Conservation (phyloP, 2,113 vertebrate genomes). For the Gadus chalcogrammus region DNA sequence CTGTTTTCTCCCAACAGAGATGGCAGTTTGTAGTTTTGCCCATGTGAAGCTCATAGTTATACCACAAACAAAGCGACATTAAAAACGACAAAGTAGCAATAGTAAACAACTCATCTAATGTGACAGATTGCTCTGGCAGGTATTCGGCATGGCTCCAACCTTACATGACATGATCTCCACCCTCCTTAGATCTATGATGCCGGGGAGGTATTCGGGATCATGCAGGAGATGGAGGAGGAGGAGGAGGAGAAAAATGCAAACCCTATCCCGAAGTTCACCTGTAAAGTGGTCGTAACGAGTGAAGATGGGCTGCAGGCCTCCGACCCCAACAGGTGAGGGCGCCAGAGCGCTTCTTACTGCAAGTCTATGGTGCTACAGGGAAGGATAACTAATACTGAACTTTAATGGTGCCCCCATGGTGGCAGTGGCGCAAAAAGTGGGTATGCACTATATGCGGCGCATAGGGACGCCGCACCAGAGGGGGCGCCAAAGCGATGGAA, state of each 20-base stretch:
- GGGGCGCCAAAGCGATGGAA: too few species aligned
- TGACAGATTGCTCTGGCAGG: not conserved
- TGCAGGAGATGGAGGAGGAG: constrained; percentile 73
- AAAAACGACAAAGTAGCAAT: not conserved
- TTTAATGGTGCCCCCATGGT: too few species aligned
- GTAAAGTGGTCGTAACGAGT: constrained; percentile 86
- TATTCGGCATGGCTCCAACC: not conserved
- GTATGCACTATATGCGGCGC: too few species aligned
- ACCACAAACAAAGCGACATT: not conserved
- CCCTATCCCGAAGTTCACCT: constrained; percentile 59
- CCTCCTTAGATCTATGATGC: constrained; percentile 86
- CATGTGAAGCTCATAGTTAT: not conserved
- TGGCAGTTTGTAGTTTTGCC: too few species aligned
- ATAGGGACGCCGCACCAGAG: too few species aligned
- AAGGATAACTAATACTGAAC: too few species aligned
- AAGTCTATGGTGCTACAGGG: not conserved
- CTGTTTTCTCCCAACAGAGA: too few species aligned
- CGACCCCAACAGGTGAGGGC: constrained; percentile 78
- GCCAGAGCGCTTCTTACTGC: not conserved
- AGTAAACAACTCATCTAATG: not conserved
- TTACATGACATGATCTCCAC: not conserved
- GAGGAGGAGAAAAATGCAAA: constrained; percentile 54
- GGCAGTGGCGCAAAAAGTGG: too few species aligned
- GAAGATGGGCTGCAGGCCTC: constrained; percentile 80
- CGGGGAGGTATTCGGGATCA: constrained; percentile 92